These are phyloP conservation scores for Notocelia uddmanniana DNA, from an alignment of 2,888 invertebrate species.

Conservation along the genomic window DNA sequence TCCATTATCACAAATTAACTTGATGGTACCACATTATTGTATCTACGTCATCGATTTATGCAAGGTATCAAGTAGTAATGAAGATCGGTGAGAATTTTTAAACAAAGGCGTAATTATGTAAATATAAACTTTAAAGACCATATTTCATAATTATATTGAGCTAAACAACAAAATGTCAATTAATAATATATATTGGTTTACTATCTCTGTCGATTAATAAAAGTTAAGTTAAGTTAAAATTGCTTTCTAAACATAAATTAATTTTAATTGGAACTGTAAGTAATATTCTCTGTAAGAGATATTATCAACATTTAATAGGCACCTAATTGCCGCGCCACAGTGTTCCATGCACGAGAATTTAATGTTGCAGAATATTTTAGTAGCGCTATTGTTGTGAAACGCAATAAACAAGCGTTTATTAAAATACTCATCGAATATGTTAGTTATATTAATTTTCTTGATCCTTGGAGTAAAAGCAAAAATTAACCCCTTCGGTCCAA, in stretches of 20 bases:
- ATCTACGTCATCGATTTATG: too few species aligned
- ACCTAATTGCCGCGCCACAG: not conserved
- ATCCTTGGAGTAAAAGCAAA: constrained; percentile 48
- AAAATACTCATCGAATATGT: constrained; percentile 2
- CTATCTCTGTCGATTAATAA: too few species aligned
- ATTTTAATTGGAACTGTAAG: constrained; percentile 20
- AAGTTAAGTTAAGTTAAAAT: not conserved
- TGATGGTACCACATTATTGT: too few species aligned
- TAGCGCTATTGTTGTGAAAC: not conserved
- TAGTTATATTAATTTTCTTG: constrained; percentile 2
- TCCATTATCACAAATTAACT: too few species aligned
- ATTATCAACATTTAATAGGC: constrained; percentile 23
- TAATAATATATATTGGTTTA: too few species aligned
- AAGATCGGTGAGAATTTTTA: too few species aligned
- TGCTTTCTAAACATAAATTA: not conserved
- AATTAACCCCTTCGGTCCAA: constrained; percentile 66
- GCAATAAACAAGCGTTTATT: not conserved
- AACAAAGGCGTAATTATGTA: too few species aligned
- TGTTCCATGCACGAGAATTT: not conserved
- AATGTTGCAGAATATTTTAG: not conserved
- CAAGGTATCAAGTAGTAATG: too few species aligned
- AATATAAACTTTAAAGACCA: too few species aligned
- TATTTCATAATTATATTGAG: too few species aligned
- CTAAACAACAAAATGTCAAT: too few species aligned
- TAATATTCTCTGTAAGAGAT: constrained; percentile 34